A percentile compares a stretch with the other conserved stretches of the same genome.
These are phyloP conservation scores for Cheilosia grossa DNA, from an alignment of 2,888 invertebrate genomes.

Conservation along the genomic window DNA sequence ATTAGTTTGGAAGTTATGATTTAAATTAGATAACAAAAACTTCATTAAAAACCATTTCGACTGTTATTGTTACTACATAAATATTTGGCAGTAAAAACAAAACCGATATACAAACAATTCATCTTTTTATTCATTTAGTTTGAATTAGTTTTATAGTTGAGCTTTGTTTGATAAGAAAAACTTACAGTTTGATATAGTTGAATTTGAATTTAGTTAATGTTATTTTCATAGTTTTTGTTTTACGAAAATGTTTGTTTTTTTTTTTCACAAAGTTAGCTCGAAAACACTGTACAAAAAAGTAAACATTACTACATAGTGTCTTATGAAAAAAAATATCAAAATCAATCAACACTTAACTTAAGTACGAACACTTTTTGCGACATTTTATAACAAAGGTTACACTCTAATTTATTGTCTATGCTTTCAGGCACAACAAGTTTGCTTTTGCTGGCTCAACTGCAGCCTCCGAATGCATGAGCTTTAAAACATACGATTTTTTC, in stretches of 20 bases:
- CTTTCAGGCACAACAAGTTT: constrained; percentile 62
- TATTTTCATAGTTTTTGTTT: constrained; percentile 18
- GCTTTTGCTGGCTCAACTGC: constrained; percentile 44
- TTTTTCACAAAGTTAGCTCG: constrained; percentile 56
- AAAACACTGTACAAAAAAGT: constrained; percentile 57
- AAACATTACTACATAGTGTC: constrained; percentile 25
- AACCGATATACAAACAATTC: constrained; percentile 29
- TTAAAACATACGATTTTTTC: constrained; percentile 5
- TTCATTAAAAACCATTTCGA: constrained; percentile 64
- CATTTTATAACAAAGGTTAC: constrained; percentile 41
- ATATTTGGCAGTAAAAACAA: constrained; percentile 57
- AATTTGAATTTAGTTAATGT: constrained; percentile 45
- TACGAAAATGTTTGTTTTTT: constrained; percentile 8
- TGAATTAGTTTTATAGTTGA: constrained; percentile 38
- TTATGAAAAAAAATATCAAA: constrained; percentile 20
- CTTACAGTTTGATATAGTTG: constrained; percentile 53
- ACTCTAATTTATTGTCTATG: constrained; percentile 46
- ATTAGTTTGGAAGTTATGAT: constrained; percentile 66
- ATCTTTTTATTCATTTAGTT: constrained; percentile 33
- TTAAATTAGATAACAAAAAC: constrained; percentile 64
- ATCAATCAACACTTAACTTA: constrained; percentile 26
- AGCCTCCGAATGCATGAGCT: constrained; percentile 47
- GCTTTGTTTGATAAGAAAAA: constrained; percentile 54
- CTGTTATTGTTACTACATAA: constrained; percentile 56
- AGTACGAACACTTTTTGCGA: constrained; percentile 27